These are phyloP conservation scores for Pectinophora gossypiella DNA, from an alignment of 1,140 invertebrate species.

Conservation along the genomic window DNA sequence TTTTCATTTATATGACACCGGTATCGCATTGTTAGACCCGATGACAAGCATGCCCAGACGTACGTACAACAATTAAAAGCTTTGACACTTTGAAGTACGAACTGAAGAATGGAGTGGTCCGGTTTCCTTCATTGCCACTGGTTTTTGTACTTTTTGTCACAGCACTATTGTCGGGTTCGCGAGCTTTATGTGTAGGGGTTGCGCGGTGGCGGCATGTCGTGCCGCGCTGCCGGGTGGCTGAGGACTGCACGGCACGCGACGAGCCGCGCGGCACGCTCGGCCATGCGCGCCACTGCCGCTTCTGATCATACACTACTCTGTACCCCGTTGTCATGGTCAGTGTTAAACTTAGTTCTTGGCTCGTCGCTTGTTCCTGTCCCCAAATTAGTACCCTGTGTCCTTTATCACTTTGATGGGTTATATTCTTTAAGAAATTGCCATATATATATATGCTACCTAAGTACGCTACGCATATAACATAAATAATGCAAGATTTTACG, in stretches of 20 bases:
- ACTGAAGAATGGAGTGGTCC: neutral
- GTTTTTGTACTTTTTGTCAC: neutral
- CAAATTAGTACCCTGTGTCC: too few species aligned
- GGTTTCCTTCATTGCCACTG: neutral
- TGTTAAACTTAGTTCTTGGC: slow-evolving; percentile 46
- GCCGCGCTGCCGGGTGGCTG: slow-evolving; percentile 38
- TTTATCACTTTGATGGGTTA: too few species aligned
- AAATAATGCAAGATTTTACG: too few species aligned
- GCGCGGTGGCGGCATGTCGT: slow-evolving; percentile 40
- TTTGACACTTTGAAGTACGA: neutral
- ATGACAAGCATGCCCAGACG: neutral
- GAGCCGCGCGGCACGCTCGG: slow-evolving; percentile 18
- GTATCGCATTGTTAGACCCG: neutral
- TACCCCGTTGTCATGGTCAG: slow-evolving; percentile 54
- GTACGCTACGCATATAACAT: too few species aligned
- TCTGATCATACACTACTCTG: slow-evolving; percentile 12
- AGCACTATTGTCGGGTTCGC: neutral
- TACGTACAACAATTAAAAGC: slow-evolving; percentile 2
- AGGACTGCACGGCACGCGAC: slow-evolving; percentile 37
- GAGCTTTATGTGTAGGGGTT: slow-evolving; percentile 23
- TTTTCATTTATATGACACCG: neutral
- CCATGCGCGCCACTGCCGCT: slow-evolving; percentile 48
- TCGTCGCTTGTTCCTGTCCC: slow-evolving; percentile 18
- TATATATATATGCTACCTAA: too few species aligned
- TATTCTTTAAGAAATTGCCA: too few species aligned